Conservation (phyloP, 2,888 invertebrate genomes). For the Temnothorax ravouxi region DNA sequence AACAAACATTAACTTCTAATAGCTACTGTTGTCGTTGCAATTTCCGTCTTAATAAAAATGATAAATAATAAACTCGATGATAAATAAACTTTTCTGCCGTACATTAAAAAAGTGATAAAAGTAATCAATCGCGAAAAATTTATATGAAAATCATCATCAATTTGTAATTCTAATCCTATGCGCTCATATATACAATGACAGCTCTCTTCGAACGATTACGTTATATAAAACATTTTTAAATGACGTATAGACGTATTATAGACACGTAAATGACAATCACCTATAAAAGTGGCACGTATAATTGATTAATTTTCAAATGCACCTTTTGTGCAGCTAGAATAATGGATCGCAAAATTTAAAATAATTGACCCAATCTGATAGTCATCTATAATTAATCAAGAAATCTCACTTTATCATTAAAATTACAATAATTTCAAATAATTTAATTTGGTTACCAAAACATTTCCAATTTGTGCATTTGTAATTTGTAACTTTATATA, state of each 20-base stretch:
- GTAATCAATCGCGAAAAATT: background rate
- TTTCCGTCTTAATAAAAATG: background rate
- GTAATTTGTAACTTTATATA: background rate
- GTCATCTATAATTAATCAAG: background rate
- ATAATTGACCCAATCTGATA: background rate
- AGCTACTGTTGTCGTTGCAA: background rate
- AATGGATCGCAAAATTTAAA: background rate
- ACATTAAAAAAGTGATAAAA: background rate
- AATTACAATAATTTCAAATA: constrained; percentile 6
- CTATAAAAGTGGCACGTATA: background rate
- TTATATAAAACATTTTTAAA: constrained; percentile 64
- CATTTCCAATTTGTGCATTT: background rate
- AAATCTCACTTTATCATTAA: background rate
- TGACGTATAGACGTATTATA: background rate
- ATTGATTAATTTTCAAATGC: background rate
- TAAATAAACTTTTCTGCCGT: background rate
- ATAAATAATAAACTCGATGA: background rate
- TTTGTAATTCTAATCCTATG: background rate
- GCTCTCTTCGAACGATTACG: constrained; percentile 14
- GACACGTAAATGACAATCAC: constrained; percentile 35
- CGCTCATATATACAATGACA: constrained; percentile 30
- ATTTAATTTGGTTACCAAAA: background rate
- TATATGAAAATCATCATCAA: background rate
- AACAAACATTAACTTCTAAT: background rate
- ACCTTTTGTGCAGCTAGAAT: background rate